Conservation (phyloP, 2,888 invertebrate species). For the Melieria omissa region DNA sequence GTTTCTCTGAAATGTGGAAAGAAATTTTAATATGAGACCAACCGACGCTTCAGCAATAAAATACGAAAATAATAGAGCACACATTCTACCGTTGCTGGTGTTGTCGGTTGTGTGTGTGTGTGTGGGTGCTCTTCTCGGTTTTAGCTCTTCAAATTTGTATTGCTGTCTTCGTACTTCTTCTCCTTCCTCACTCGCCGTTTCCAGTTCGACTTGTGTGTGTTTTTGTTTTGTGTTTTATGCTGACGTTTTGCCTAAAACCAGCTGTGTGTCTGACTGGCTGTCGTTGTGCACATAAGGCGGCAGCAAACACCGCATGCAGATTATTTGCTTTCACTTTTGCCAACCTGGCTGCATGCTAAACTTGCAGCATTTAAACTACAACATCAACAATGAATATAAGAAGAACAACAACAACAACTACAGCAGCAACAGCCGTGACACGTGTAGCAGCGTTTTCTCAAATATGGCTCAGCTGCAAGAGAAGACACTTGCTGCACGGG, state of each 20-base stretch:
- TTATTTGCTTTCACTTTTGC: neutral
- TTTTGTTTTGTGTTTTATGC: neutral
- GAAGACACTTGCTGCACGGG: no score
- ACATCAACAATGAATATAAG: no score
- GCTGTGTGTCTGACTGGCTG: neutral
- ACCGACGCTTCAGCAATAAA: no score
- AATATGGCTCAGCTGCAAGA: no score
- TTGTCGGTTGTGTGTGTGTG: neutral
- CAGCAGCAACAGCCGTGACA: neutral
- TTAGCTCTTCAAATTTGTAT: neutral
- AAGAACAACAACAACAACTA: neutral
- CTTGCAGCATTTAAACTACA: no score
- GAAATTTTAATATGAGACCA: no score
- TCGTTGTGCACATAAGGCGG: no score
- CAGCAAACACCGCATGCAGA: no score
- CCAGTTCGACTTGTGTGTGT: neutral
- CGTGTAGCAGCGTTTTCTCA: neutral
- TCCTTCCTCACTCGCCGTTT: neutral
- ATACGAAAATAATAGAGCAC: no score
- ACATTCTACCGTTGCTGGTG: no score
- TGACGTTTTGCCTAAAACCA: no score
- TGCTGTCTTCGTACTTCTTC: neutral
- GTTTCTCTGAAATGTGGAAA: no score
- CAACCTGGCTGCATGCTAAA: neutral
- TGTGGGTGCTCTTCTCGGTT: neutral